A percentile compares a stretch with the other conserved stretches of the same genome.
Evolutionary conservation across 2,113 vertebrate species (phyloP).

Genomic region (Desmodus rotundus): DNA sequence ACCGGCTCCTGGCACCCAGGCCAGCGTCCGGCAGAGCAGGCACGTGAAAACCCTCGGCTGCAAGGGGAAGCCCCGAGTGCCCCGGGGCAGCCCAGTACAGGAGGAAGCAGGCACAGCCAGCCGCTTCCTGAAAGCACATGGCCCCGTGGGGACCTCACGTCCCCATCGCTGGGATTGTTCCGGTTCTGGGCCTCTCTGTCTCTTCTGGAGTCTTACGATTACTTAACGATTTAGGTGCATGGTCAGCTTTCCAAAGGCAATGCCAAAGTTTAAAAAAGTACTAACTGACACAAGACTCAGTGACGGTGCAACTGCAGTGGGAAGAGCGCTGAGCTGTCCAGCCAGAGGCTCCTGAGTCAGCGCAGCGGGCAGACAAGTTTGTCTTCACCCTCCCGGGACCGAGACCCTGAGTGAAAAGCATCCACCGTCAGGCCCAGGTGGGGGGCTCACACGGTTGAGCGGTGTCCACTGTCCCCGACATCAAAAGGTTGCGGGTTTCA

Average conservation of each 20-base stretch:
- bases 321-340: accelerated
- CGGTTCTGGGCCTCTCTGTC: background rate
- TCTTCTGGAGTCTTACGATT: background rate
- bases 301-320: background rate
- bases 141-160: background rate
- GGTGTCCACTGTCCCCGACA: too few relatives aligned
- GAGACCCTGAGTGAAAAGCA: too few relatives aligned
- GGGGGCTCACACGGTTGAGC: too few relatives aligned
- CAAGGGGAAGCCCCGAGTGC: accelerated
- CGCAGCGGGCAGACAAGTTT: accelerated
- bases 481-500: too few relatives aligned
- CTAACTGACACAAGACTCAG: accelerated
- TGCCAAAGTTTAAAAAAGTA: background rate
- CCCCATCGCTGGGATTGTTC: background rate
- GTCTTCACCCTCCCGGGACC: accelerated
- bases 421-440: too few relatives aligned
- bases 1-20: accelerated
- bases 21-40: accelerated
- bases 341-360: accelerated
- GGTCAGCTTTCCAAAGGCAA: background rate
- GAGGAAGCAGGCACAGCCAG: background rate
- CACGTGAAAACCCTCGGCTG: accelerated
- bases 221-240: background rate
- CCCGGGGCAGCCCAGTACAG: background rate
- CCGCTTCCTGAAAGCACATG: accelerated